Conservation (phyloP, 2,113 vertebrate species). For the Narcine bancroftii region DNA sequence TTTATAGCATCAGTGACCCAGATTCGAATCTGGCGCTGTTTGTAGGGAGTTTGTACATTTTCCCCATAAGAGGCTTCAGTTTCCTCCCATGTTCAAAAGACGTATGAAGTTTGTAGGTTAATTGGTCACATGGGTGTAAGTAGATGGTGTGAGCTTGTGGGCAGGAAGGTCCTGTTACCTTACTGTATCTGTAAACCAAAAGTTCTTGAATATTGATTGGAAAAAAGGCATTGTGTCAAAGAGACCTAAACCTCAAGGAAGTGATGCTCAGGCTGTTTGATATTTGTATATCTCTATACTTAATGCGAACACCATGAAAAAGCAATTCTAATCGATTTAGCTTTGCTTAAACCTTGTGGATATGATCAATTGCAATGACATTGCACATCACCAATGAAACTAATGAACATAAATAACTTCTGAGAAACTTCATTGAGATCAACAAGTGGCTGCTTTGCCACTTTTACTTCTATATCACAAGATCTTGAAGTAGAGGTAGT, state of each 20-base stretch:
- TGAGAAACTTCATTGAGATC: background rate
- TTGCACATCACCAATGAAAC: background rate
- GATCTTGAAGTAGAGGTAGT: too few relatives aligned
- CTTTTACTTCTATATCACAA: background rate
- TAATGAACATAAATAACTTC: background rate
- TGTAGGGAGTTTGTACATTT: too few relatives aligned
- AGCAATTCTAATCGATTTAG: background rate
- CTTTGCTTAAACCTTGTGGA: background rate
- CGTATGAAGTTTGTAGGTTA: too few relatives aligned
- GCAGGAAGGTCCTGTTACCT: too few relatives aligned
- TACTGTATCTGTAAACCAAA: too few relatives aligned
- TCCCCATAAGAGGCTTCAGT: too few relatives aligned
- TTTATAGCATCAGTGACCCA: too few relatives aligned
- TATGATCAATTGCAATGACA: background rate
- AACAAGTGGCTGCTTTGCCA: background rate
- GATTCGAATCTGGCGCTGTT: too few relatives aligned
- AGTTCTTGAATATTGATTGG: background rate
- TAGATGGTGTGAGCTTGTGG: too few relatives aligned
- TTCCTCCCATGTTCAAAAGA: too few relatives aligned
- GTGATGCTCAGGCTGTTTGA: background rate
- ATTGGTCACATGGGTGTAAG: too few relatives aligned
- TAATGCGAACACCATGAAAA: background rate
- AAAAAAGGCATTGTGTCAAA: too few relatives aligned
- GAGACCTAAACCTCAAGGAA: background rate
- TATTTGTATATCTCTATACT: background rate